Evolutionary conservation across 2,113 vertebrate genomes (phyloP).

Genomic region (Urocolius indicus): DNA sequence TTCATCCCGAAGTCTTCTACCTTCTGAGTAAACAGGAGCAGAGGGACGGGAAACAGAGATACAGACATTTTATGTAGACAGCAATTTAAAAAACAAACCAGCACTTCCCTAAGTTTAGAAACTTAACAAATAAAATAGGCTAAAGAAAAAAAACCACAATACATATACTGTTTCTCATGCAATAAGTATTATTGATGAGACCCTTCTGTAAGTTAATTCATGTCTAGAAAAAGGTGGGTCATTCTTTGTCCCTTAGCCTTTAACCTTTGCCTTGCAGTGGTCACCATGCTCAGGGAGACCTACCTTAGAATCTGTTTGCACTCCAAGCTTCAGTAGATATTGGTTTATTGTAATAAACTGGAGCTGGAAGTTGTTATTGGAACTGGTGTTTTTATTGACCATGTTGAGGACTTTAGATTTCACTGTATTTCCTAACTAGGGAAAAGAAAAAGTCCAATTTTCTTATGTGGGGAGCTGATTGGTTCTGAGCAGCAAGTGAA

Average conservation of each 20-base stretch:
- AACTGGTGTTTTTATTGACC: neutral
- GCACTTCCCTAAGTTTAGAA: neutral
- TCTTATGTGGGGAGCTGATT: neutral
- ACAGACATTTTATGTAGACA: neutral
- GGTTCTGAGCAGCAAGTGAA: neutral
- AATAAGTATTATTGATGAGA: neutral
- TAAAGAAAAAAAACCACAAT: neutral
- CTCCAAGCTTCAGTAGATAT: neutral
- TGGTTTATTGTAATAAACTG: neutral
- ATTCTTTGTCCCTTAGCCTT: neutral
- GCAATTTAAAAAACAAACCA: neutral
- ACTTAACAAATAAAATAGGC: neutral
- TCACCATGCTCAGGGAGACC: neutral
- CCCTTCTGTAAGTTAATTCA: neutral
- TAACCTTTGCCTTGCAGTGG: neutral
- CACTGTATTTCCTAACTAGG: neutral
- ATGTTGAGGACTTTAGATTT: neutral
- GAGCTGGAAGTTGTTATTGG: neutral
- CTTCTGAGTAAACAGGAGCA: too few species aligned
- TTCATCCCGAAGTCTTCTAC: accelerated
- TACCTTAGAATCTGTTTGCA: neutral
- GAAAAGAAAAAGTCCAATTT: neutral
- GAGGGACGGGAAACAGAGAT: accelerated
- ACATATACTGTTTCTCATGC: neutral
- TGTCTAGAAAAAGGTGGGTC: neutral